Percentiles rank a stretch among this genome's conserved stretches.
phyloP scores from a whole-genome alignment of 1,140 invertebrate genomes.

The Glomeris maerens region DNA sequence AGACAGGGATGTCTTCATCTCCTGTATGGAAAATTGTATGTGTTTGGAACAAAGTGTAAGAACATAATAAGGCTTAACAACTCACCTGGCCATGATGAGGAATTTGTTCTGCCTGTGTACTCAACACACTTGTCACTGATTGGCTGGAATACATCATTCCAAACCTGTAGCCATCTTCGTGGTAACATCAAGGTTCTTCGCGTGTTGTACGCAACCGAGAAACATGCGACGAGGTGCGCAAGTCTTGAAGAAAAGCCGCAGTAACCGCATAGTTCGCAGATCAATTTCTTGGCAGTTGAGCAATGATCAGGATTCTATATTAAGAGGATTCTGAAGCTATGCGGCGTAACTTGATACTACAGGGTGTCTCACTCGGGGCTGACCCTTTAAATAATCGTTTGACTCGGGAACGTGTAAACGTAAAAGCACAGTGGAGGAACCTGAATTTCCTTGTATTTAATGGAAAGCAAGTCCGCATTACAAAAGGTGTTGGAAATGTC shows the following conservation, averaged over 20 bases:
- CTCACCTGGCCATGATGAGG: slow-evolving; percentile 33
- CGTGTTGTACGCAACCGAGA: slow-evolving; percentile 89
- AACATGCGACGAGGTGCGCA: slow-evolving; percentile 93
- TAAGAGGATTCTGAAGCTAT: too few species aligned
- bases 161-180: slow-evolving; percentile 88
- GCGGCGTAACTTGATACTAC: too few species aligned
- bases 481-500: too few species aligned
- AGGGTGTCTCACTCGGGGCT: too few species aligned
- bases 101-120: slow-evolving; percentile 14
- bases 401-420: too few species aligned
- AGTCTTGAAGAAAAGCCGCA: slow-evolving; percentile 94
- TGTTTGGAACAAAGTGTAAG: too few species aligned
- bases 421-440: too few species aligned
- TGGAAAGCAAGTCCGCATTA: too few species aligned
- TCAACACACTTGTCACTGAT: slow-evolving; percentile 68
- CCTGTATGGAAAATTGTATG: too few species aligned
- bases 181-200: slow-evolving; percentile 87
- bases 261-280: slow-evolving; percentile 95
- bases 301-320: slow-evolving; percentile 71
- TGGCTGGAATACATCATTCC: slow-evolving; percentile 89
- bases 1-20: slow-evolving; percentile 60
- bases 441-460: too few species aligned
- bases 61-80: too few species aligned
- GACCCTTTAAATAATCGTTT: too few species aligned
- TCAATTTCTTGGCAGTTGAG: slow-evolving; percentile 65